Percentiles rank a stretch among this genome's conserved stretches.
These are phyloP conservation scores for Tetranychus piercei DNA, from an alignment of 2,888 invertebrate species.

Conservation along the genomic window DNA sequence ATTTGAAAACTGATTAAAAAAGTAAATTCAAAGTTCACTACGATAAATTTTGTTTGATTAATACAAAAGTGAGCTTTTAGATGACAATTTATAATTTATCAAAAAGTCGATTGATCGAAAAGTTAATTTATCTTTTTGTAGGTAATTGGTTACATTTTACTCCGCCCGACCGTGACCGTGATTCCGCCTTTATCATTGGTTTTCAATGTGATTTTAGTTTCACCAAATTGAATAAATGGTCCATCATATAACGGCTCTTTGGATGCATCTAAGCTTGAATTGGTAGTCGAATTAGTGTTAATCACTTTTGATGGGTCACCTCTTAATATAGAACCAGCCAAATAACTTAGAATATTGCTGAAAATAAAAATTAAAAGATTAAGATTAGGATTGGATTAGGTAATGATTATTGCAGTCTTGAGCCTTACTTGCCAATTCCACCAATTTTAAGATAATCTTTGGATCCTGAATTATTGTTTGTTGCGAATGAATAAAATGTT, in stretches of 20 bases:
- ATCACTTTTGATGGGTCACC: neutral
- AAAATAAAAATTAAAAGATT: too few species aligned
- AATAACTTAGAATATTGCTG: constrained; percentile 5
- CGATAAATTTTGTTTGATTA: too few species aligned
- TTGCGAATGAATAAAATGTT: too few species aligned
- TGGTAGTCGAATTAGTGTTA: neutral
- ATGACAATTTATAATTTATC: too few species aligned
- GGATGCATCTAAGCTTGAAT: neutral
- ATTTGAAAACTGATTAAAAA: too few species aligned
- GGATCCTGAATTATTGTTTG: neutral
- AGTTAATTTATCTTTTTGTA: too few species aligned
- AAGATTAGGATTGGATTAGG: too few species aligned
- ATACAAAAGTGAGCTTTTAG: too few species aligned
- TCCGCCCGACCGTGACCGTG: neutral
- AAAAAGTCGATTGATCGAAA: too few species aligned
- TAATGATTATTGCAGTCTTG: too few species aligned
- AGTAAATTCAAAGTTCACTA: too few species aligned
- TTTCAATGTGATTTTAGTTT: neutral
- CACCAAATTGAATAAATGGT: constrained; percentile 1
- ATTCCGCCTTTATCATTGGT: neutral
- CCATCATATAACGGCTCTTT: neutral
- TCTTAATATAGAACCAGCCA: neutral
- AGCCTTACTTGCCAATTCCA: too few species aligned
- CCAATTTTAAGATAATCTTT: constrained; percentile 7
- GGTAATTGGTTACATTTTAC: neutral